A percentile compares a stretch with the other conserved stretches of the same genome.
These are phyloP conservation scores for Actias luna DNA, from an alignment of 2,888 invertebrate species.

Conservation along the genomic window DNA sequence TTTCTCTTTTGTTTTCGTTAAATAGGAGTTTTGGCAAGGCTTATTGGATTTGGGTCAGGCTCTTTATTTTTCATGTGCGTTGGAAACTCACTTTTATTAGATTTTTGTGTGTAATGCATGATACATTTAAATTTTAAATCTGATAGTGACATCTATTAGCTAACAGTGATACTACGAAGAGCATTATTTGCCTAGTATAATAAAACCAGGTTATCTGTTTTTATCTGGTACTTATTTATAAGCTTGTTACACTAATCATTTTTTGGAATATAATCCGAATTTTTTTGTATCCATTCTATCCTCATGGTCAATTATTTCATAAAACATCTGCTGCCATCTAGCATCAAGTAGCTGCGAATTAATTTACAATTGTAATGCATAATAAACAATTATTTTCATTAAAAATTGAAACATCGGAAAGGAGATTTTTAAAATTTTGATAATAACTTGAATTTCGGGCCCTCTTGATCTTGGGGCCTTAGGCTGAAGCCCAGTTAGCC, in stretches of 20 bases:
- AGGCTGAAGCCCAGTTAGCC: no score
- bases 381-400: no score
- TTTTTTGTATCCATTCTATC: no score
- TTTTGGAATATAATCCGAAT: no score
- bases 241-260: not conserved
- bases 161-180: slow-evolving; percentile 31
- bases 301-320: no score
- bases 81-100: slow-evolving; percentile 37
- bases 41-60: slow-evolving; percentile 65
- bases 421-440: no score
- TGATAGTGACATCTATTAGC: slow-evolving; percentile 38
- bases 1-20: slow-evolving; percentile 53
- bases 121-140: not conserved
- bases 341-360: slow-evolving; percentile 19
- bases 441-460: no score
- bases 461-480: no score
- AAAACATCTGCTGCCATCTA: not conserved
- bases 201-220: not conserved
- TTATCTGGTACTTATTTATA: not conserved
- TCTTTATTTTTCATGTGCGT: slow-evolving; percentile 24
- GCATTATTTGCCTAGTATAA: not conserved
- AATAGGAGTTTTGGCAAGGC: slow-evolving; percentile 39
- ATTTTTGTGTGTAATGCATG: slow-evolving; percentile 22
- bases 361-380: slow-evolving; percentile 6
- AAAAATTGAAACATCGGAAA: no score